Evolutionary conservation across 2,888 invertebrate genomes (phyloP).

Genomic region (Neoascia interrupta): DNA sequence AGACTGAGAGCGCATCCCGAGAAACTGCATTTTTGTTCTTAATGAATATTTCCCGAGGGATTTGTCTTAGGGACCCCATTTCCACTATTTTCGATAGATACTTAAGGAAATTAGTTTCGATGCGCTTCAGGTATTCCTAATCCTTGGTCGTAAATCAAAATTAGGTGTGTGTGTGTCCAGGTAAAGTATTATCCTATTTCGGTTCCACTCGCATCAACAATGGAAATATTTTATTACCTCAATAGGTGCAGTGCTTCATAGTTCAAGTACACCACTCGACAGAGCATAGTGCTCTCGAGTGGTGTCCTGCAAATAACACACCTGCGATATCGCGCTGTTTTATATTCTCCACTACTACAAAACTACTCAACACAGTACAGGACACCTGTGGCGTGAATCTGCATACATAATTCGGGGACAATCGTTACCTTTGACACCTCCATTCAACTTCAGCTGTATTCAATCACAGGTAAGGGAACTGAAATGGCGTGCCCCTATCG

Average conservation of each 20-base stretch:
- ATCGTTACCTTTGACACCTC: conserved; percentile 68
- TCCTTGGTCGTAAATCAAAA: background rate
- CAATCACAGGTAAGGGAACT: conserved; percentile 53
- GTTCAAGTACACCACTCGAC: conserved; percentile 56
- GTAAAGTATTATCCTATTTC: background rate
- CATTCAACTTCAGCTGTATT: too few species aligned
- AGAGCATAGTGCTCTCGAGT: conserved; percentile 11
- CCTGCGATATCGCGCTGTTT: conserved; percentile 31
- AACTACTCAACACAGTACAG: too few species aligned
- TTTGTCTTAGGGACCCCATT: conserved; percentile 31
- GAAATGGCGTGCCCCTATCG: conserved; percentile 55
- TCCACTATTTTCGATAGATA: conserved; percentile 34
- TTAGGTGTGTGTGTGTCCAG: conserved; percentile 3
- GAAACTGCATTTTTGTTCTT: conserved; percentile 24
- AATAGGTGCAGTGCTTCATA: conserved; percentile 36
- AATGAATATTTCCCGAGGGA: conserved; percentile 28
- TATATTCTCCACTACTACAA: conserved; percentile 3
- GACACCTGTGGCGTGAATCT: conserved; percentile 58
- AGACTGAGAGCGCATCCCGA: too few species aligned
- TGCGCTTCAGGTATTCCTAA: conserved; percentile 28
- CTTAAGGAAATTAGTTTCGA: conserved; percentile 46
- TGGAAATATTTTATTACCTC: conserved; percentile 54
- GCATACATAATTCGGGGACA: conserved; percentile 46
- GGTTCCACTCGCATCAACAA: conserved; percentile 41
- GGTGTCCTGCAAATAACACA: conserved; percentile 26